phyloP scores from a whole-genome alignment of 2,797 vertebrate species.

The Geotrypetes seraphini region DNA sequence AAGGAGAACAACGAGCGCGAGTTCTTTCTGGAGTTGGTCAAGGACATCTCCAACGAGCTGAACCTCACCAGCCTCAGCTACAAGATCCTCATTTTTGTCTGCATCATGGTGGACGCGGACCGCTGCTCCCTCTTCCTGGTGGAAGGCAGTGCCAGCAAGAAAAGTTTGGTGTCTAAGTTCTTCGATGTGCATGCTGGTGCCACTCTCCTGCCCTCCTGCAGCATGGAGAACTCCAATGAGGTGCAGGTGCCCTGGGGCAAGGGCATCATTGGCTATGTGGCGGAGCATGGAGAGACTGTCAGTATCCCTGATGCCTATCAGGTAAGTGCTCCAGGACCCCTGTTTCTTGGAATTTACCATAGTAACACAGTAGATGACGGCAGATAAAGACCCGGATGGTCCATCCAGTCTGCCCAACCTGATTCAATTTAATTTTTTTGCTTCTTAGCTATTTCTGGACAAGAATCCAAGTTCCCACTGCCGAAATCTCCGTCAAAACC shows the following conservation, averaged over 20 bases:
- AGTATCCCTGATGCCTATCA: constrained; percentile 95
- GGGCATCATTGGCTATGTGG: constrained; percentile 95
- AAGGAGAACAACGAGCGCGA: constrained; percentile 88
- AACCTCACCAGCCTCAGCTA: constrained; percentile 91
- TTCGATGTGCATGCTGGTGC: constrained; percentile 94
- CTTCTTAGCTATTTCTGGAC: no score
- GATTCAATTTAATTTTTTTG: no score
- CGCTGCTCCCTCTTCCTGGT: constrained; percentile 90
- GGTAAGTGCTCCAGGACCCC: constrained; percentile 55
- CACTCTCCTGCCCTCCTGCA: constrained; percentile 79
- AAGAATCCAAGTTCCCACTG: no score
- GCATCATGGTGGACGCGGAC: constrained; percentile 95
- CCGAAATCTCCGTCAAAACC: no score
- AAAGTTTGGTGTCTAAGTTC: constrained; percentile 92
- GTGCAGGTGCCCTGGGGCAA: constrained; percentile 98
- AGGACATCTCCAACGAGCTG: constrained; percentile 96
- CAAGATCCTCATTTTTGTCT: constrained; percentile 94
- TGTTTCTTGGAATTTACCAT: no score
- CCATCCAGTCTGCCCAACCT: no score
- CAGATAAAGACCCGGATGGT: no score
- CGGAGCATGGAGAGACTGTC: constrained; percentile 91
- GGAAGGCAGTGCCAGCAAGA: constrained; percentile 83
- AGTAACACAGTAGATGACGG: no score
- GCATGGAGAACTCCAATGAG: constrained; percentile 75
- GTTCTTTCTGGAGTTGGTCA: constrained; percentile 96